A percentile compares a stretch with the other conserved stretches of the same genome.
These are phyloP conservation scores for Taenioides sp. DNA, from an alignment of 2,797 vertebrate genomes.

Conservation along the genomic window DNA sequence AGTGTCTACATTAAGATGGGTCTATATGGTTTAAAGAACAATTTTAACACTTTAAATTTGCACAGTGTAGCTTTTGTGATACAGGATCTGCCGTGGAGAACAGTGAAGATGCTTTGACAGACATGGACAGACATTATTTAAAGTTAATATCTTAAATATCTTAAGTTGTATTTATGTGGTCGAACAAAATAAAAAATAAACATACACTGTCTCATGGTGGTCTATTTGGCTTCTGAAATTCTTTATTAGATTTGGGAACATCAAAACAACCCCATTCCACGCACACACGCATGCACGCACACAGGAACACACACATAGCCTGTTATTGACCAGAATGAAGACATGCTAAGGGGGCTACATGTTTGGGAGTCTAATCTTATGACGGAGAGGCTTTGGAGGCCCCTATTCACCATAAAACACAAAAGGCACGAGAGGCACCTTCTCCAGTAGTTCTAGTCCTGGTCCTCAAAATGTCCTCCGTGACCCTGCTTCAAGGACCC, in stretches of 20 bases:
- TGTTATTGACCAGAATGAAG: conserved; percentile 1
- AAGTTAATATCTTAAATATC: too few species aligned
- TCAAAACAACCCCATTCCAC: background rate
- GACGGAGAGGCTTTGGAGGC: conserved; percentile 34
- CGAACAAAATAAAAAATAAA: too few species aligned
- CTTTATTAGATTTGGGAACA: background rate
- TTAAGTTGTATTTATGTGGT: too few species aligned
- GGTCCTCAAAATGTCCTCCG: conserved; percentile 49
- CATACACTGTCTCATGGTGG: too few species aligned
- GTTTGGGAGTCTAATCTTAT: conserved; percentile 33
- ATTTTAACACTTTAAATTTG: too few species aligned
- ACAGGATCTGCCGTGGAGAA: too few species aligned
- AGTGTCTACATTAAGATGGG: too few species aligned
- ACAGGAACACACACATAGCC: background rate
- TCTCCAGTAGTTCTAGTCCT: conserved; percentile 31
- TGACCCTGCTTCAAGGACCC: conserved; percentile 40
- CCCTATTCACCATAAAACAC: conserved; percentile 29
- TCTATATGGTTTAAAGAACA: too few species aligned
- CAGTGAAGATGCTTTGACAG: too few species aligned
- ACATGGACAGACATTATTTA: too few species aligned
- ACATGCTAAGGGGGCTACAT: conserved; percentile 2
- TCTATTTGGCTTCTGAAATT: background rate
- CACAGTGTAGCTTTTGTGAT: too few species aligned
- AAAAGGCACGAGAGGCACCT: conserved; percentile 46
- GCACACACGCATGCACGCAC: background rate